Conservation (phyloP, 2,797 vertebrate species). For the Coracias cyanogaster region DNA sequence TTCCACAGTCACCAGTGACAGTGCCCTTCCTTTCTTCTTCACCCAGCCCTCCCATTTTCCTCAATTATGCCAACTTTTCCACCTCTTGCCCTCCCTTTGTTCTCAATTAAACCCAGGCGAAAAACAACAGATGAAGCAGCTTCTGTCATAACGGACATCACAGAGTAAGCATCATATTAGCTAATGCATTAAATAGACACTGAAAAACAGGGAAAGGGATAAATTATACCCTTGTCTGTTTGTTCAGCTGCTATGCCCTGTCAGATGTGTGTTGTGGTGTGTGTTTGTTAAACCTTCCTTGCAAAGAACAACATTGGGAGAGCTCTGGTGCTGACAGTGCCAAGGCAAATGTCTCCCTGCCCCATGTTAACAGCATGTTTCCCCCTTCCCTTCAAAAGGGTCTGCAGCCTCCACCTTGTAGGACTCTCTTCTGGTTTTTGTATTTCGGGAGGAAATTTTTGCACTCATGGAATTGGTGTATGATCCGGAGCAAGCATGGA, state of each 20-base stretch:
- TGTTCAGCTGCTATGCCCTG: slow-evolving; percentile 57
- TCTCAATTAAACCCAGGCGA: not conserved
- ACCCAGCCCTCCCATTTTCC: not conserved
- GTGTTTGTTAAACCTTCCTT: slow-evolving; percentile 53
- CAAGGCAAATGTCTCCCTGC: not conserved
- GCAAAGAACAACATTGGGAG: not conserved
- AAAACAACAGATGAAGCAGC: not conserved
- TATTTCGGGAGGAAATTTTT: not conserved
- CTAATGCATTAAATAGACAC: slow-evolving; percentile 66
- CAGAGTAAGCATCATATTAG: not conserved
- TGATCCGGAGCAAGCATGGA: not conserved
- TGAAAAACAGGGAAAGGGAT: slow-evolving; percentile 37
- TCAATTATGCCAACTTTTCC: not conserved
- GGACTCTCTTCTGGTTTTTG: not conserved
- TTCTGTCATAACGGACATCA: slow-evolving; percentile 23
- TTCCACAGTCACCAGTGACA: not conserved
- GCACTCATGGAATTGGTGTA: not conserved
- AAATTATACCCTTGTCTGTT: slow-evolving; percentile 55
- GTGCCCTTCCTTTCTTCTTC: not conserved
- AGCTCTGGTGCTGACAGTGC: not conserved
- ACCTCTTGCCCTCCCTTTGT: not conserved
- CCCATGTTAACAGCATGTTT: not conserved
- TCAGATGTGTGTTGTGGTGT: slow-evolving; percentile 17
- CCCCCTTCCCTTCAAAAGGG: not conserved
- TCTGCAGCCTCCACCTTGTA: not conserved